Conservation (phyloP, 2,797 vertebrate genomes). For the Cynopterus sphinx region DNA sequence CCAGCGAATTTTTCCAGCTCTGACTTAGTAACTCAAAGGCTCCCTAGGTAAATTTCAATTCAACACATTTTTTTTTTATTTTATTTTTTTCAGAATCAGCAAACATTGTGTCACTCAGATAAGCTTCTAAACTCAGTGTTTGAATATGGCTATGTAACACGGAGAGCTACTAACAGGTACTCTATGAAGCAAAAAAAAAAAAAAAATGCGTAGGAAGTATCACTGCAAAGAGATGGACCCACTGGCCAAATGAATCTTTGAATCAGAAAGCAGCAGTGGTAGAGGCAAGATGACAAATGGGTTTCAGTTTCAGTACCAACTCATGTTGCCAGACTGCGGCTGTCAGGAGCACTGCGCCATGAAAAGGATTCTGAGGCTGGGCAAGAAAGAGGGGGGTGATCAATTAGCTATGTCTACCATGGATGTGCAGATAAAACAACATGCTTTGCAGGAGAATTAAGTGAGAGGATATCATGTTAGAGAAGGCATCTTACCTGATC, state of each 20-base stretch:
- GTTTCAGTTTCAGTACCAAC: not conserved
- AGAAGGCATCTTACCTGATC: not conserved
- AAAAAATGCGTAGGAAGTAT: not conserved
- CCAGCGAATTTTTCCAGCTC: not conserved
- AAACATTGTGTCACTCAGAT: not conserved
- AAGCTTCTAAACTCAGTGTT: not conserved
- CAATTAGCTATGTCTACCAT: not conserved
- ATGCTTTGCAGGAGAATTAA: too few relatives aligned
- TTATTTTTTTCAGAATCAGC: slow-evolving; percentile 1
- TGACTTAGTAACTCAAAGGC: not conserved
- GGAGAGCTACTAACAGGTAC: not conserved
- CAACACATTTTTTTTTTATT: not conserved
- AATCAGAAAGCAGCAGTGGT: not conserved
- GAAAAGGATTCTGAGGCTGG: not conserved
- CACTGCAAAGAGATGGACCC: not conserved
- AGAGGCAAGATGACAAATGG: not conserved
- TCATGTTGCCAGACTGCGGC: not conserved
- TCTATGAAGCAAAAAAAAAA: not conserved
- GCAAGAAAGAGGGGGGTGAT: not conserved
- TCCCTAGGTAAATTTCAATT: not conserved
- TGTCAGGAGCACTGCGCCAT: rapidly evolving
- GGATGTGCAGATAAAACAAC: not conserved
- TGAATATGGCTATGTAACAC: not conserved
- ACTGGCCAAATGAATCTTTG: not conserved
- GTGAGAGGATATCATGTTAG: not conserved